Base-by-base conservation (phyloP, 2,113 vertebrate species). In the Nasalis larvatus region DNA sequence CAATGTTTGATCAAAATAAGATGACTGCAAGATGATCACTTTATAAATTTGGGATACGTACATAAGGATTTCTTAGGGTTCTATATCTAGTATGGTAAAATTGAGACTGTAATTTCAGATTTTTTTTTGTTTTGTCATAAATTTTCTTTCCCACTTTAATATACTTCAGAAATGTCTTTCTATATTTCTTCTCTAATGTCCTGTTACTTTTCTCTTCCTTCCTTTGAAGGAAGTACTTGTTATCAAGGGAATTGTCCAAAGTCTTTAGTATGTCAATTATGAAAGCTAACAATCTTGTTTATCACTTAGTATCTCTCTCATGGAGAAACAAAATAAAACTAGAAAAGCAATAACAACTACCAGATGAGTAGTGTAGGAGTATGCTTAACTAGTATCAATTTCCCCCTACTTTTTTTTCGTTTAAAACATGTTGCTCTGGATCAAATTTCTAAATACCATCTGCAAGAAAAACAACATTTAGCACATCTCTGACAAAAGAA, bases 361-460 rank as follows among this genome's bases (percentile, higher is more conserved):
- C 91, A 97, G 77, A 80, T 94, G 89, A 95, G 18, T 25, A 82
- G 89, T 58, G 74, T 90, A 73, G 97, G 89, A 95, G 91, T 63
- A 92, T 45, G 20, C 91, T 86, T 96, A 78, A 91, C 89, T 89
- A 66, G 87, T 77, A 88, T 85, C 76, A 76, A 85, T 85, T 86
- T 58, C 3, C 16, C 60, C 21, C 81, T 12, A 32, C 35, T 23
- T 80, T 77, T 87, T 89, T 63, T 21, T n/a, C 66, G 74, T 74
- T 84, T 71, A 86, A 96, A 97, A 96, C 86, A 96, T 92, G 89
- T 94, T 96, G 54, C 42, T 87, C 86, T 97, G 45, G 83, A 97
- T 96, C 86, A 95, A 87, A 96, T 95, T 93, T 94, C 89, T 81
- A 97, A 95, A 98, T 87, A 95, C 89, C 89, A 97, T 95, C 88